Percentiles rank a stretch among this genome's conserved stretches.
Evolutionary conservation across 1,140 invertebrate species (phyloP).

Genomic region (Latrodectus geometricus): DNA sequence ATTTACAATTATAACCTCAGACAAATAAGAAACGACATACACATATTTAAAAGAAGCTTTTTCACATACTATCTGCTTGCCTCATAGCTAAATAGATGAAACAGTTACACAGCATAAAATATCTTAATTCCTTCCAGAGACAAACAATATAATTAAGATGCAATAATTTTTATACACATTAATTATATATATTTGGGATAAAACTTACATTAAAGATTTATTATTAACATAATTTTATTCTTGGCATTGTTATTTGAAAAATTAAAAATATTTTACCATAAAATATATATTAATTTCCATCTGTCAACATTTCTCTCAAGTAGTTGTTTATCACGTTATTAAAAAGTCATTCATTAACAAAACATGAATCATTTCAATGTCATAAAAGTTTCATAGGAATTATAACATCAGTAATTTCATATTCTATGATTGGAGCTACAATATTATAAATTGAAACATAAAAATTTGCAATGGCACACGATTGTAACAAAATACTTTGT

Average conservation of each 20-base stretch:
- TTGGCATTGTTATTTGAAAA: too few species aligned
- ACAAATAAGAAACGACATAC: background rate
- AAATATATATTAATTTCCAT: background rate
- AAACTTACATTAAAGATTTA: too few species aligned
- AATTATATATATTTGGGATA: too few species aligned
- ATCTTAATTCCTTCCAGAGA: background rate
- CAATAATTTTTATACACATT: too few species aligned
- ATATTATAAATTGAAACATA: slow-evolving; percentile 29
- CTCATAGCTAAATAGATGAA: too few species aligned
- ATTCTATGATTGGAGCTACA: slow-evolving; percentile 19
- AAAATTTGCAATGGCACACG: slow-evolving; percentile 53
- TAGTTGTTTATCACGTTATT: background rate
- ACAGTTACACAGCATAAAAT: background rate
- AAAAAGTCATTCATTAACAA: background rate
- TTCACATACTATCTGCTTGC: background rate
- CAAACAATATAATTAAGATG: background rate
- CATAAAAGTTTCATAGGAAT: background rate
- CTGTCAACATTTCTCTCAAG: background rate
- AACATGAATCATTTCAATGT: background rate
- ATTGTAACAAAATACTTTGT: slow-evolving; percentile 62
- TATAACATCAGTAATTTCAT: background rate
- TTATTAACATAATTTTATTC: too few species aligned
- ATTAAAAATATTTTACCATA: background rate
- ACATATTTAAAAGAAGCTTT: background rate
- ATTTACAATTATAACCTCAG: slow-evolving; percentile 33